Evolutionary conservation across 2,888 invertebrate species (phyloP).

Genomic region (Melieria omissa): DNA sequence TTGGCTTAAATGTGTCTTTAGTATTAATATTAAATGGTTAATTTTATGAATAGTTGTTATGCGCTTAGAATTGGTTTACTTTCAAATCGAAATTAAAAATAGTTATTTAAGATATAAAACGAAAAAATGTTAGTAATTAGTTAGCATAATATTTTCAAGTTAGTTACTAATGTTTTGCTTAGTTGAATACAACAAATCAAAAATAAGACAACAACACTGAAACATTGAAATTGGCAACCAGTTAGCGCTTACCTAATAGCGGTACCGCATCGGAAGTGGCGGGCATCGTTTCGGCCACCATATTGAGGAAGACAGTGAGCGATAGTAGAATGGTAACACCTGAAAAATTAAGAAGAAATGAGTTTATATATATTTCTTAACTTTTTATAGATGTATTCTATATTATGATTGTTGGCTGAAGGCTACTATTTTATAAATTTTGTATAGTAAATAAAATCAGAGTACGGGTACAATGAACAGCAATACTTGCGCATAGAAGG

Average conservation of each 20-base stretch:
- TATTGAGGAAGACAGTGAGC: slow-evolving; percentile 97
- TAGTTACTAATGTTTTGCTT: neutral
- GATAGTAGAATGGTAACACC: slow-evolving; percentile 97
- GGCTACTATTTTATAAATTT: too few species aligned
- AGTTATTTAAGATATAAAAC: too few species aligned
- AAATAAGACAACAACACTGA: slow-evolving; percentile 17
- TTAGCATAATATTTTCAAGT: neutral
- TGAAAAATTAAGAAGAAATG: slow-evolving; percentile 60
- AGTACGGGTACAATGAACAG: too few species aligned
- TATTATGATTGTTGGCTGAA: too few species aligned
- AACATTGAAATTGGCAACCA: slow-evolving; percentile 45
- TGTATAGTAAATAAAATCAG: too few species aligned
- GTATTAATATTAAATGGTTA: neutral
- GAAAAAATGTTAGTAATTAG: neutral
- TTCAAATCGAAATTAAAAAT: neutral
- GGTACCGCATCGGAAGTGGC: slow-evolving; percentile 95
- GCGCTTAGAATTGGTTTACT: neutral
- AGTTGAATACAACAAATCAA: neutral
- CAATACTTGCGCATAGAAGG: too few species aligned
- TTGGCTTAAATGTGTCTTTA: neutral
- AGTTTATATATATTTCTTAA: neutral
- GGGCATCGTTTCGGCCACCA: slow-evolving; percentile 99
- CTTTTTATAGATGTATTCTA: neutral
- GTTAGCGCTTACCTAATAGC: slow-evolving; percentile 74
- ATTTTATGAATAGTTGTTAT: neutral